Evolutionary conservation across 2,113 vertebrate species (phyloP).

Genomic region (Epinephelus lanceolatus): DNA sequence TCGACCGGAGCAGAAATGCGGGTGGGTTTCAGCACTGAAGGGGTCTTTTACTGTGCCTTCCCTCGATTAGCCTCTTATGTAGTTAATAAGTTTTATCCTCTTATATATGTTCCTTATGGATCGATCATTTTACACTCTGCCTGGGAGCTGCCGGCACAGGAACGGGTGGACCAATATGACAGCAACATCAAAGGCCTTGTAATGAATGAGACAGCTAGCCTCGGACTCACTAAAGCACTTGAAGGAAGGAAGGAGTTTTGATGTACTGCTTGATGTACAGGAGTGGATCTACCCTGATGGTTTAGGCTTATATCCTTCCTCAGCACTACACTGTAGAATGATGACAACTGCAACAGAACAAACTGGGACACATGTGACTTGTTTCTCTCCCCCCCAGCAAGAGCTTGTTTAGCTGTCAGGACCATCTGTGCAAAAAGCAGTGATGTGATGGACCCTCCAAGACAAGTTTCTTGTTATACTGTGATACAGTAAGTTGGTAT

Average conservation of each 20-base stretch:
- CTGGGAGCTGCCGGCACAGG: slow-evolving; percentile 69
- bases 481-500: slow-evolving; percentile 7
- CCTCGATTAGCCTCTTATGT: slow-evolving; percentile 70
- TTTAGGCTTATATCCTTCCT: slow-evolving; percentile 39
- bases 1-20: slow-evolving; percentile 60
- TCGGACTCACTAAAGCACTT: slow-evolving; percentile 22
- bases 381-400: slow-evolving; percentile 9
- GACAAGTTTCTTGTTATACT: slow-evolving; percentile 18
- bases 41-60: slow-evolving; percentile 61
- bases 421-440: slow-evolving; percentile 34
- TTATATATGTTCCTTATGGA: slow-evolving; percentile 78
- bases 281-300: slow-evolving; percentile 24
- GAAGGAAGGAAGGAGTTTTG: slow-evolving; percentile 36
- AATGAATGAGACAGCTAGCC: slow-evolving; percentile 51
- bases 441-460: slow-evolving; percentile 35
- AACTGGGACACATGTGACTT: slow-evolving; percentile 49
- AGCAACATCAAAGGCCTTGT: slow-evolving; percentile 71
- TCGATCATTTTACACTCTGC: slow-evolving; percentile 73
- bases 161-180: slow-evolving; percentile 80
- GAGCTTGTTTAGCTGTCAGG: slow-evolving; percentile 30
- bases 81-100: slow-evolving; percentile 79
- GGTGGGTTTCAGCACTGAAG: slow-evolving; percentile 62
- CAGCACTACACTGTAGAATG: slow-evolving; percentile 11
- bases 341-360: slow-evolving; percentile 50
- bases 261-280: slow-evolving; percentile 46